These are phyloP conservation scores for Sebastes minor DNA, from an alignment of 2,797 vertebrate genomes.

Conservation along the genomic window DNA sequence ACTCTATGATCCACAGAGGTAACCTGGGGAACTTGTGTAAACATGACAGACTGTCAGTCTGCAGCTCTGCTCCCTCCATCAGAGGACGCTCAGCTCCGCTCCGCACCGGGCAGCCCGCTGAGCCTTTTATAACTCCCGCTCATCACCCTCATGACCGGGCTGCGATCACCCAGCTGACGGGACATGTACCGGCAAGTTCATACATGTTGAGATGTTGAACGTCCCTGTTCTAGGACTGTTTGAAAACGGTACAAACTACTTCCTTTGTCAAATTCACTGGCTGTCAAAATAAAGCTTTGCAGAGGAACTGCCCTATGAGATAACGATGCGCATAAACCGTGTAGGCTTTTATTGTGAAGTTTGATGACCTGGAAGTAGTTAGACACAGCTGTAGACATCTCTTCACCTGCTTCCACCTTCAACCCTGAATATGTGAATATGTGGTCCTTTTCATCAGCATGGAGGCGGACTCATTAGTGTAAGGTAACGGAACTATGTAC, in stretches of 20 bases:
- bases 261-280: neutral
- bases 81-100: neutral
- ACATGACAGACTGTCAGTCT: neutral
- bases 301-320: fast-evolving
- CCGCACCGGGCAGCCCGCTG: too few species aligned
- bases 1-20: conserved; percentile 77
- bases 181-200: conserved; percentile 72
- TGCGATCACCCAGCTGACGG: neutral
- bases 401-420: neutral
- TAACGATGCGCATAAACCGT: fast-evolving
- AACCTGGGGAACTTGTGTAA: conserved; percentile 26
- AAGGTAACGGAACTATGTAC: neutral
- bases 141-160: neutral
- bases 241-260: conserved; percentile 4
- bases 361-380: conserved; percentile 23
- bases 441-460: neutral
- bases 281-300: conserved; percentile 46
- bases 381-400: fast-evolving
- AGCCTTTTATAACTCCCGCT: too few species aligned
- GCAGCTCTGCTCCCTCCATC: conserved; percentile 40
- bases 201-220: neutral
- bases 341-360: conserved; percentile 56
- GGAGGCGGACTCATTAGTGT: neutral
- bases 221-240: neutral
- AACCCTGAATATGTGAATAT: neutral